These are phyloP conservation scores for rabbit (Oryctolagus cuniculus) DNA, from an alignment of 2,113 vertebrate genomes.

Conservation along the genomic window mOryCun1.1 NC_091443.1:41394501-41395000, in stretches of 20 bases:
- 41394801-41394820: background rate
- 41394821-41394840: background rate
- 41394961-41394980: constrained; percentile 83
- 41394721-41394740: too few species aligned
- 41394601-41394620: background rate
- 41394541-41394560: background rate
- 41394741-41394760: too few species aligned
- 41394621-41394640: too few species aligned
- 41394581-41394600: background rate
- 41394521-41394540: background rate
- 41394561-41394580: background rate
- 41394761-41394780: too few species aligned
- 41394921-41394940: constrained; percentile 53
- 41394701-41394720: too few species aligned
- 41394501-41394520: background rate
- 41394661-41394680: too few species aligned
- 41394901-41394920: constrained; percentile 13
- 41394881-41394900: background rate
- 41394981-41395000: constrained; percentile 81
- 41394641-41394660: too few species aligned
- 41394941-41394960: constrained; percentile 53
- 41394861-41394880: background rate
- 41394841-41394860: constrained; percentile 24
- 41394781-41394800: background rate
- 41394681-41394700: too few species aligned